A percentile compares a stretch with the other conserved stretches of the same genome.
Conservation (phyloP, 1,140 invertebrate species). For the Elysia chlorotica region DNA sequence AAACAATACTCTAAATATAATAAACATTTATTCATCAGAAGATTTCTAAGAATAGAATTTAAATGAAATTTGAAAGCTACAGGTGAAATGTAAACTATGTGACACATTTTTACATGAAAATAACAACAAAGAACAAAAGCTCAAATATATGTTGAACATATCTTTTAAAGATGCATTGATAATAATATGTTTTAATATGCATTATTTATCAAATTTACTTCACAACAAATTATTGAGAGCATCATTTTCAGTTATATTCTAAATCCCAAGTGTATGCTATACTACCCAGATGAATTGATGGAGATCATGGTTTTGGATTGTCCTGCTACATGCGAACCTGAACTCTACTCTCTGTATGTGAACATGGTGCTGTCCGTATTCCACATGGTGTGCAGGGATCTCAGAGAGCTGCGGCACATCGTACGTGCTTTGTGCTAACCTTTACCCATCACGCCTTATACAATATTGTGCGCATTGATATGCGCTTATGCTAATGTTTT, state of each 20-base stretch:
- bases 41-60: too few species aligned
- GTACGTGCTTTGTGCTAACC: conserved; percentile 64
- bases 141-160: too few species aligned
- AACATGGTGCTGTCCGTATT: conserved; percentile 81
- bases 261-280: background rate
- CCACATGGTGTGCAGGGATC: conserved; percentile 78
- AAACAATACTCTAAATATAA: too few species aligned
- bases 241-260: background rate
- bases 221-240: background rate
- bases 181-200: background rate
- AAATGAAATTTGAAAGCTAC: too few species aligned
- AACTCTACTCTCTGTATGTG: conserved; percentile 79
- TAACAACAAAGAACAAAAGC: background rate
- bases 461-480: too few species aligned
- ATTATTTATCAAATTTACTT: background rate
- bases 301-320: conserved; percentile 70
- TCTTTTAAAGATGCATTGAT: too few species aligned
- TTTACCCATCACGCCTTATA: background rate
- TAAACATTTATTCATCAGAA: too few species aligned
- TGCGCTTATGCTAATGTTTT: too few species aligned
- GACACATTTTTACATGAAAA: background rate
- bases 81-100: too few species aligned
- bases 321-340: conserved; percentile 56
- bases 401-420: conserved; percentile 73
- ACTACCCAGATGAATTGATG: conserved; percentile 70